A percentile compares a stretch with the other conserved stretches of the same genome.
Conservation (phyloP, 2,797 vertebrate genomes). For the Epinephelus coioides region DNA sequence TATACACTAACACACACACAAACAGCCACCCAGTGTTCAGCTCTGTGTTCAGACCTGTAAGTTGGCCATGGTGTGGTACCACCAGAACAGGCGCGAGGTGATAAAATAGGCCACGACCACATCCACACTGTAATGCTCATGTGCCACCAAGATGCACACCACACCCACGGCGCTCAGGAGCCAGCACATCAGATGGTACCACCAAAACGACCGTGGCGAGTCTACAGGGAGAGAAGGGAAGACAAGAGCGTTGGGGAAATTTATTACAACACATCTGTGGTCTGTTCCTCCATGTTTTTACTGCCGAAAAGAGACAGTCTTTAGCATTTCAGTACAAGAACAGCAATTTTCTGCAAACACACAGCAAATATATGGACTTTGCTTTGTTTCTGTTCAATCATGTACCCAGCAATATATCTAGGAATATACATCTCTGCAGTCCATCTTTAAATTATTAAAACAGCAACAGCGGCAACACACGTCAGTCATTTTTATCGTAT, state of each 20-base stretch:
- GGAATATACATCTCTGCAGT: background rate
- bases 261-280: constrained; percentile 11
- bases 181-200: constrained; percentile 98
- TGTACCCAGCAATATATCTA: background rate
- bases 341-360: background rate
- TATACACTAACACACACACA: background rate
- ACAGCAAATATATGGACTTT: no score
- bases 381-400: no score
- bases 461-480: background rate
- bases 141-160: constrained; percentile 95
- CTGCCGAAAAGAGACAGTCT: background rate
- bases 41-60: constrained; percentile 88
- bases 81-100: constrained; percentile 98
- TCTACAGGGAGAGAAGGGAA: constrained; percentile 82
- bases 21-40: background rate
- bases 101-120: constrained; percentile 97
- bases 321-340: background rate
- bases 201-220: constrained; percentile 97
- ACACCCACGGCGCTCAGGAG: constrained; percentile 94
- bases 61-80: constrained; percentile 99
- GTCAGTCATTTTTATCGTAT: background rate
- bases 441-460: background rate
- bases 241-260: constrained; percentile 11
- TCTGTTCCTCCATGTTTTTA: constrained; percentile 6
- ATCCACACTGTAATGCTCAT: constrained; percentile 97